Evolutionary conservation across 2,113 vertebrate species (phyloP).

Genomic region (Aspiorhynchus laticeps): DNA sequence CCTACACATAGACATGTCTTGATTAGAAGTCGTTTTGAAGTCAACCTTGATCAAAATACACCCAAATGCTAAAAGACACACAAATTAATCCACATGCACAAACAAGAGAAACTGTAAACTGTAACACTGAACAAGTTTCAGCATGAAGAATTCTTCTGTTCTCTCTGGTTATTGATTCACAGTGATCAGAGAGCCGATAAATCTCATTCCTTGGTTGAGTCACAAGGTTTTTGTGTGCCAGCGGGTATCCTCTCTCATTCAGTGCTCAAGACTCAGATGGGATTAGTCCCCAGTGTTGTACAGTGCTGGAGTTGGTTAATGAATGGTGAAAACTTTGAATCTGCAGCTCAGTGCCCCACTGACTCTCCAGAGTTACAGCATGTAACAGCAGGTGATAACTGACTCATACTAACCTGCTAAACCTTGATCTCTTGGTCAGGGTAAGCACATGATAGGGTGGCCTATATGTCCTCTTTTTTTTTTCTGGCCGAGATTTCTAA

Average conservation of each 20-base stretch:
- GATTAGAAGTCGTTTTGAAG: conserved; percentile 18
- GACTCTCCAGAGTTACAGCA: background rate
- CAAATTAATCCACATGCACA: background rate
- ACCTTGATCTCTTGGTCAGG: background rate
- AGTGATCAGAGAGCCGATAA: conserved; percentile 32
- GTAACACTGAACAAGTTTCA: background rate
- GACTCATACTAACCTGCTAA: background rate
- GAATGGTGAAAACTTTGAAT: conserved; percentile 6
- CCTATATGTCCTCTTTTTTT: background rate
- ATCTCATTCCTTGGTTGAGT: conserved; percentile 5
- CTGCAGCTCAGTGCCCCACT: background rate
- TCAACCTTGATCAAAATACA: conserved; percentile 21
- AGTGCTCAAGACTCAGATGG: background rate
- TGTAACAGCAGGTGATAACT: background rate
- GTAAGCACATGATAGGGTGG: background rate
- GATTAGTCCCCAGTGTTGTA: background rate
- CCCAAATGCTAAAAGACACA: conserved; percentile 3
- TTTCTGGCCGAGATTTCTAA: background rate
- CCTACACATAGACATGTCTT: background rate
- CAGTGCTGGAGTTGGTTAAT: background rate
- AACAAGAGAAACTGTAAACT: background rate
- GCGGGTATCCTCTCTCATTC: conserved; percentile 11
- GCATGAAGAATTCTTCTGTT: background rate
- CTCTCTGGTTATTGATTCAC: conserved; percentile 21
- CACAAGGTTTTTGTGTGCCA: background rate